Evolutionary conservation across 1,140 invertebrate species (phyloP).

Genomic region (Hormaphis cornu): DNA sequence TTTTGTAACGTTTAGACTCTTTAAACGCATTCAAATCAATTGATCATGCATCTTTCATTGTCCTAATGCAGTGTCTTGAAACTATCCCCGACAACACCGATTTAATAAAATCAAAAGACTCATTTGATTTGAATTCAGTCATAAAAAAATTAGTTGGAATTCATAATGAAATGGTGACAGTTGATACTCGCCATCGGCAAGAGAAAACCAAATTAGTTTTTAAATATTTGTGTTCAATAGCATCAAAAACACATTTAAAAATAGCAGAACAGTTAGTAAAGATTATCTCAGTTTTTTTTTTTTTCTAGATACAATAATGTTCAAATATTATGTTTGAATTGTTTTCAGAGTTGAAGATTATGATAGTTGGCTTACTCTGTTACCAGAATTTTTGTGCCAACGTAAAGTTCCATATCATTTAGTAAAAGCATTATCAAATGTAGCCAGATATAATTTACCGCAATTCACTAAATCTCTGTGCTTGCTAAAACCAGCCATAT

Average conservation of each 20-base stretch:
- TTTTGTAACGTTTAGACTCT: background rate
- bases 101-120: background rate
- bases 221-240: conserved; percentile 10
- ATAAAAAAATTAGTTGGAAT: conserved; percentile 17
- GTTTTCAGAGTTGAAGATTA: conserved; percentile 19
- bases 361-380: conserved; percentile 4
- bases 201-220: conserved; percentile 17
- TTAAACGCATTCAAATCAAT: background rate
- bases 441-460: conserved; percentile 19
- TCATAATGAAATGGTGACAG: conserved; percentile 3
- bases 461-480: background rate
- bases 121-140: conserved; percentile 6
- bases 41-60: conserved; percentile 4
- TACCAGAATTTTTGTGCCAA: conserved; percentile 19
- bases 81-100: background rate
- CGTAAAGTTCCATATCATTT: conserved; percentile 17
- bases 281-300: too few species aligned
- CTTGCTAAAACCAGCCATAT: background rate
- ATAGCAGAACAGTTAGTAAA: background rate
- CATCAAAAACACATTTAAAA: conserved; percentile 20
- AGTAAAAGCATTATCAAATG: background rate
- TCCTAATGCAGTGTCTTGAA: background rate
- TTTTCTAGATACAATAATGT: background rate
- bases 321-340: background rate
- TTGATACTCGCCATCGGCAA: background rate